phyloP scores from a whole-genome alignment of 2,888 invertebrate genomes.

The Eulithis prunata region DNA sequence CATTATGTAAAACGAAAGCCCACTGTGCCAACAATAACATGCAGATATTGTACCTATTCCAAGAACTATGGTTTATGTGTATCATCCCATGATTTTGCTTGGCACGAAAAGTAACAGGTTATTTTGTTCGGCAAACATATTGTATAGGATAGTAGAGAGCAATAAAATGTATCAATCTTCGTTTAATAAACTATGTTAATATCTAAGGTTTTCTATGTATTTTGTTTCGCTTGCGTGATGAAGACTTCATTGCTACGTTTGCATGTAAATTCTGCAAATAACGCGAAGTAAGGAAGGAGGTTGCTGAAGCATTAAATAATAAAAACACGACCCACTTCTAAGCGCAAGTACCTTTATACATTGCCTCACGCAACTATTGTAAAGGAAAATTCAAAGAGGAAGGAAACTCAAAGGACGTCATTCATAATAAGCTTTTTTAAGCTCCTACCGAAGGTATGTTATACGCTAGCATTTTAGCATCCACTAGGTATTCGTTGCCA shows the following conservation, averaged over 20 bases:
- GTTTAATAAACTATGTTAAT: no score
- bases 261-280: constrained; percentile 10
- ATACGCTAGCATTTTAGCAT: constrained; percentile 56
- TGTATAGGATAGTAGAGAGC: constrained; percentile 7
- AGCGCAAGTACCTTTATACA: constrained; percentile 10
- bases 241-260: constrained; percentile 4
- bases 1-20: constrained; percentile 51
- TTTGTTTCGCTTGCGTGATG: constrained; percentile 2
- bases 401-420: not conserved
- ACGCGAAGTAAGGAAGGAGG: constrained; percentile 1
- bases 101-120: constrained; percentile 30
- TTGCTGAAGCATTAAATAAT: constrained; percentile 21
- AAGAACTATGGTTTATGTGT: constrained; percentile 41
- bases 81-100: constrained; percentile 33
- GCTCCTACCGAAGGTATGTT: constrained; percentile 55
- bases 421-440: constrained; percentile 58
- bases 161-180: not conserved
- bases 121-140: constrained; percentile 19
- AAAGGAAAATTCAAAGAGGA: constrained; percentile 26
- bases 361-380: constrained; percentile 23
- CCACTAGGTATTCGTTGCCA: constrained; percentile 70
- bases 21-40: constrained; percentile 47
- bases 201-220: not conserved
- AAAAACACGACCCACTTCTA: constrained; percentile 25
- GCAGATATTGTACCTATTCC: constrained; percentile 36